Evolutionary conservation across 2,113 vertebrate genomes (phyloP).

Genomic region (Charadrius vociferus): DNA sequence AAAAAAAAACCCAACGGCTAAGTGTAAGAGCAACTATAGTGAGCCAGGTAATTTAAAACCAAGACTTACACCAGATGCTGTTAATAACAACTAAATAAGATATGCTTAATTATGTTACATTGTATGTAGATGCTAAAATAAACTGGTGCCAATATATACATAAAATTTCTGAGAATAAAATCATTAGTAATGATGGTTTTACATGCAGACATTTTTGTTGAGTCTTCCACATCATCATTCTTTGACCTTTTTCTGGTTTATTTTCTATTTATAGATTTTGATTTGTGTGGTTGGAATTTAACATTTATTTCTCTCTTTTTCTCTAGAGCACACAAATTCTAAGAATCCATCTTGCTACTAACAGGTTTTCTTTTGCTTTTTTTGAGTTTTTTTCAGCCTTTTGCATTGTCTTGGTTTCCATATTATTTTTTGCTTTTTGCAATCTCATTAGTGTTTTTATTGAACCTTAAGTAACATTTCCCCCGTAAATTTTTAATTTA

Average conservation of each 20-base stretch:
- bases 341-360: conserved; percentile 86
- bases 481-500: not conserved
- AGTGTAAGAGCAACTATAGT: not conserved
- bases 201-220: not conserved
- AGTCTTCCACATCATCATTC: conserved; percentile 23
- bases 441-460: not conserved
- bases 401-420: conserved; percentile 45
- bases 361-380: conserved; percentile 84
- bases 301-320: conserved; percentile 71
- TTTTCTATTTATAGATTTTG: conserved; percentile 38
- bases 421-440: conserved; percentile 26
- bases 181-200: not conserved
- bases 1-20: not conserved
- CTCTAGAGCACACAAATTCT: conserved; percentile 83
- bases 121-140: conserved; percentile 1
- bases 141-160: not conserved
- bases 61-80: not conserved
- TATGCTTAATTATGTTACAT: not conserved
- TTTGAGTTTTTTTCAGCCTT: conserved; percentile 49
- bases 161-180: not conserved
- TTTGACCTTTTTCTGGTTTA: conserved; percentile 18
- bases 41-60: not conserved
- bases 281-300: conserved; percentile 80
- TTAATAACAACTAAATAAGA: not conserved
- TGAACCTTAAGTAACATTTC: not conserved